Conservation (phyloP, 2,113 vertebrate species). For the Microtus ochrogaster region DNA sequence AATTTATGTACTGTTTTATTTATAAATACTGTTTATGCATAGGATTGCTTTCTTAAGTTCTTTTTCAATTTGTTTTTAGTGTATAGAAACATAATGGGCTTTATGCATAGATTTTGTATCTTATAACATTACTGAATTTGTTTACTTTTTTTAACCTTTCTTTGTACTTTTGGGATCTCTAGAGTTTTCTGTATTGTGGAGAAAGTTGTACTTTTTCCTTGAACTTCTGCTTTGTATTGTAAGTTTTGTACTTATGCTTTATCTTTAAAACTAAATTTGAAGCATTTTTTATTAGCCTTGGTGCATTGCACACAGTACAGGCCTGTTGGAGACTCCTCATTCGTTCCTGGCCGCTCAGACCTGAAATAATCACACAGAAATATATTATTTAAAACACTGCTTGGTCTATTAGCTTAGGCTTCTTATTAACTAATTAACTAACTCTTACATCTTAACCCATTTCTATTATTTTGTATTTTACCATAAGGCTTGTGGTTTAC, state of each 20-base stretch:
- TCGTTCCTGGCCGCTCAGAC: too few relatives aligned
- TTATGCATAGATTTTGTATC: background rate
- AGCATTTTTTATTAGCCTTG: slow-evolving; percentile 11
- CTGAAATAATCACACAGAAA: too few relatives aligned
- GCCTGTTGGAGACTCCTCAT: background rate
- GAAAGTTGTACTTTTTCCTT: background rate
- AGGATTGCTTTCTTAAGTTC: background rate
- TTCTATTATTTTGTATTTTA: too few relatives aligned
- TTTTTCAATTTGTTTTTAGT: background rate
- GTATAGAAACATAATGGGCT: background rate
- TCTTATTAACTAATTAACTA: too few relatives aligned
- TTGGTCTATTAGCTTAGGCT: too few relatives aligned
- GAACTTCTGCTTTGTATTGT: background rate
- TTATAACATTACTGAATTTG: background rate
- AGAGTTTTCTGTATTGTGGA: background rate
- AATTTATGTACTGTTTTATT: background rate
- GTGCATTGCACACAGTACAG: background rate
- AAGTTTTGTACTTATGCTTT: slow-evolving; percentile 8
- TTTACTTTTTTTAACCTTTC: background rate
- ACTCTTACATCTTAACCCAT: too few relatives aligned
- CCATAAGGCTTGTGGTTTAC: too few relatives aligned
- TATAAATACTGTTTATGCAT: background rate
- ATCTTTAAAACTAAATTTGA: slow-evolving; percentile 40
- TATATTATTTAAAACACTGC: too few relatives aligned
- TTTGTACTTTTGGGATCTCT: background rate